Percentiles rank a stretch among this genome's conserved stretches.
These are phyloP conservation scores for Antheraea mylitta DNA, from an alignment of 1,140 invertebrate species.

Conservation along the genomic window DNA sequence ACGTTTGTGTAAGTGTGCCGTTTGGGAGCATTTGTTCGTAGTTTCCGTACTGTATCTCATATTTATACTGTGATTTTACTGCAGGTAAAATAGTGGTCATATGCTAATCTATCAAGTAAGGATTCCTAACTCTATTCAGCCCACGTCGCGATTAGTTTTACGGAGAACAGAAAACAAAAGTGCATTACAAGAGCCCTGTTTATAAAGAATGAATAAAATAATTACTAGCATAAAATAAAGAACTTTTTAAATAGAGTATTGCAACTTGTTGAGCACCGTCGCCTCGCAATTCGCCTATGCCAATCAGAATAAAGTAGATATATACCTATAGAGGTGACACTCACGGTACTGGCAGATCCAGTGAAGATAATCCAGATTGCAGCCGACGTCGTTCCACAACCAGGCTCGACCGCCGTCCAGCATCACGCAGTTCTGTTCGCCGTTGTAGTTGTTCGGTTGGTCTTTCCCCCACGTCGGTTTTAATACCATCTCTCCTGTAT, in stretches of 20 bases:
- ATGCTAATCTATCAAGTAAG: too few relatives aligned
- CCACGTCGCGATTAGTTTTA: too few relatives aligned
- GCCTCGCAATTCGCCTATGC: slow-evolving; percentile 42
- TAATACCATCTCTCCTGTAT: slow-evolving; percentile 85
- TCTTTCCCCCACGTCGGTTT: slow-evolving; percentile 94
- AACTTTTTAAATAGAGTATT: background rate
- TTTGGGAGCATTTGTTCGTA: too few relatives aligned
- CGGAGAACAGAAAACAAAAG: too few relatives aligned
- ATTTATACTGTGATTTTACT: too few relatives aligned
- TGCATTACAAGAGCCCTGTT: too few relatives aligned
- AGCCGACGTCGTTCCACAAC: slow-evolving; percentile 97
- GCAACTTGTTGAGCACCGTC: slow-evolving; percentile 4
- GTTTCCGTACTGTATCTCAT: too few relatives aligned
- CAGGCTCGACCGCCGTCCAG: slow-evolving; percentile 93
- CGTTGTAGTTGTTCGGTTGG: slow-evolving; percentile 97
- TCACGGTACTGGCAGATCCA: slow-evolving; percentile 96
- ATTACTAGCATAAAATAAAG: too few relatives aligned
- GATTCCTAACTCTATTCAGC: too few relatives aligned
- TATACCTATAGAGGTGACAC: slow-evolving; percentile 76
- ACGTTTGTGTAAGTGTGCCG: too few relatives aligned
- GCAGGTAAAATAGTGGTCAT: too few relatives aligned
- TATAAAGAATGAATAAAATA: too few relatives aligned
- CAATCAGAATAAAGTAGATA: slow-evolving; percentile 58
- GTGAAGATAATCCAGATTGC: slow-evolving; percentile 94
- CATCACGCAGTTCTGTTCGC: slow-evolving; percentile 96